These are phyloP conservation scores for Pyrrhia umbra DNA, from an alignment of 2,888 invertebrate genomes.

Conservation along the genomic window DNA sequence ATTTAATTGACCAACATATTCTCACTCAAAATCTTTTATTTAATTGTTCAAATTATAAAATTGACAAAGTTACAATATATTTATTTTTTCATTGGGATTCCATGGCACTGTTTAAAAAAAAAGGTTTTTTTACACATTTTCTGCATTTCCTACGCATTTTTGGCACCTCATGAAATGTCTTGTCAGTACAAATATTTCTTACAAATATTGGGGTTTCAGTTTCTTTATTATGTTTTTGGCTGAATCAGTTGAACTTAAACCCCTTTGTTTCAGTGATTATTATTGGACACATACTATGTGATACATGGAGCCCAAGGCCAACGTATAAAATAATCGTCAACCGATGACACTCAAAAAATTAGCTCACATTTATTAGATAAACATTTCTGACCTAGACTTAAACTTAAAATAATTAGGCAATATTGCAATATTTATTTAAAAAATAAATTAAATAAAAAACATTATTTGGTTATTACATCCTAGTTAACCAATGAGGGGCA, in stretches of 20 bases:
- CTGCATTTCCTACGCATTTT: too few relatives aligned
- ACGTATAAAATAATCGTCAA: not conserved
- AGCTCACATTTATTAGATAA: not conserved
- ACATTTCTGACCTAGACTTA: not conserved
- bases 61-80: not conserved
- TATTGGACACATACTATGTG: too few relatives aligned
- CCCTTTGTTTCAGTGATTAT: too few relatives aligned
- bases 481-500: conserved; percentile 25
- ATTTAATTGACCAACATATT: conserved; percentile 21
- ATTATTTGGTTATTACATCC: not conserved
- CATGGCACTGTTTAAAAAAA: not conserved
- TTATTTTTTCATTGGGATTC: not conserved
- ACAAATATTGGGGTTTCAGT: not conserved
- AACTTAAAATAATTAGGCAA: conserved; percentile 21
- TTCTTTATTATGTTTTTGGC: not conserved
- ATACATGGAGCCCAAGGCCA: too few relatives aligned
- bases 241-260: not conserved
- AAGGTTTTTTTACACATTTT: not conserved
- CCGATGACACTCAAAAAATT: not conserved
- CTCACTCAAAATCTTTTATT: conserved; percentile 1
- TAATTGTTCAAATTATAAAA: not conserved
- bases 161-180: not conserved
- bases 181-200: not conserved
- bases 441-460: conserved; percentile 7
- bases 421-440: not conserved